Base-by-base conservation (phyloP, 2,797 vertebrate species). In the Pteronotus mesoamericanus region DNA sequence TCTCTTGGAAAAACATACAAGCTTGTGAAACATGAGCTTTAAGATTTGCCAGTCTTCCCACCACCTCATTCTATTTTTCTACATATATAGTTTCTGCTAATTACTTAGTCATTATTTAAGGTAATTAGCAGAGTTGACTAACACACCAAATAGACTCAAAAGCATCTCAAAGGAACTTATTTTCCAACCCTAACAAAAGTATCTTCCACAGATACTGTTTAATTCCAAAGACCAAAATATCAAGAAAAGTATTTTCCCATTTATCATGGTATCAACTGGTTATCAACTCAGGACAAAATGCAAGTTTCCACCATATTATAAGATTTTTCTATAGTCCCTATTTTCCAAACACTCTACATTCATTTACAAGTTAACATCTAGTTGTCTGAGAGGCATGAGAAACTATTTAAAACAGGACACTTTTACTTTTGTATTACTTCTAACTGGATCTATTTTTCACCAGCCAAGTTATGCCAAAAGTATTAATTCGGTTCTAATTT, bases 151-250 rank as follows among this genome's bases (percentile, higher is more conserved):
- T 0, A 86, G 10, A 80, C 59, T 29, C 69, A 86, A 95, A 97
- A 96, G 11, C 53, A 90, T 42, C 61, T 75, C 16, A 24, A 48
- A 24, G 24, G 74, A 84, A 69, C 1, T 83, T 94, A 69, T n/a
- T 97, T 97, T 94, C 89, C 57, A 74, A 51, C 78, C 10, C 37
- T 71, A 93, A 88, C 90, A 84, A 75, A 39, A 72, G 5, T n/a
- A 95, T 72, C 18, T 80, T 29, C 42, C n/a, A n/a, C n/a, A n/a
- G n/a, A n/a, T n/a, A n/a, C 29, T 90, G 16, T 77, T 92, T 75
- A 86, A 44, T 95, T 89, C 5, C 39, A 68, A 83, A 48, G 24
- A 74, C 79, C 91, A 95, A 72, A 84, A 84, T 53, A 84, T 90
- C 51, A 44, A 91, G 24, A 53, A 29, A 93, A 71, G 24, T 29